phyloP scores from a whole-genome alignment of 2,113 vertebrate genomes.

The Nipponia nippon region DNA sequence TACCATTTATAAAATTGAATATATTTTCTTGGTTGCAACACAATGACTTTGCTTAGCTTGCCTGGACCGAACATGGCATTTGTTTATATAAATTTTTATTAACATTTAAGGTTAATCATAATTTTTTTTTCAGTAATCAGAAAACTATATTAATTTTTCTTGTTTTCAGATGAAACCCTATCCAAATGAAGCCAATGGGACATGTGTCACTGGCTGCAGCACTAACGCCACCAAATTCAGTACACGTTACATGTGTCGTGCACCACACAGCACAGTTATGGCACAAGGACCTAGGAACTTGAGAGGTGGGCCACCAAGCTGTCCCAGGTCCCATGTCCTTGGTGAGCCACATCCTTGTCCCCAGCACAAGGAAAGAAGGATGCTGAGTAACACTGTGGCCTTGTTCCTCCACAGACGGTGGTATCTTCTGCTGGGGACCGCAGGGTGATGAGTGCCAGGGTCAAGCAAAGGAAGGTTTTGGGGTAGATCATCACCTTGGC shows the following conservation, averaged over 20 bases:
- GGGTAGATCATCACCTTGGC: not conserved
- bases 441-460: not conserved
- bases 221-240: not conserved
- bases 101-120: not conserved
- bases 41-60: not conserved
- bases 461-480: not conserved
- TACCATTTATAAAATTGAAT: not conserved
- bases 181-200: not conserved
- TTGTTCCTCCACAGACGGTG: not conserved
- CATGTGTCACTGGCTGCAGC: not conserved
- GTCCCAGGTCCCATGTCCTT: not conserved
- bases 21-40: not conserved
- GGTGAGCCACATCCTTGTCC: not conserved
- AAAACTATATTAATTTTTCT: not conserved
- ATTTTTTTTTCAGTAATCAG: not conserved
- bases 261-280: not conserved
- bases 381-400: not conserved
- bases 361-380: not conserved
- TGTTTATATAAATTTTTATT: not conserved
- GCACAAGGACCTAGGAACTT: not conserved
- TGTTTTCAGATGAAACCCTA: not conserved
- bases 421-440: not conserved
- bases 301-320: not conserved
- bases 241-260: rapidly evolving
- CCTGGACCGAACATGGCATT: not conserved